These are phyloP conservation scores for Heliothis subflexa DNA, from an alignment of 1,140 invertebrate genomes.

Conservation along the genomic window DNA sequence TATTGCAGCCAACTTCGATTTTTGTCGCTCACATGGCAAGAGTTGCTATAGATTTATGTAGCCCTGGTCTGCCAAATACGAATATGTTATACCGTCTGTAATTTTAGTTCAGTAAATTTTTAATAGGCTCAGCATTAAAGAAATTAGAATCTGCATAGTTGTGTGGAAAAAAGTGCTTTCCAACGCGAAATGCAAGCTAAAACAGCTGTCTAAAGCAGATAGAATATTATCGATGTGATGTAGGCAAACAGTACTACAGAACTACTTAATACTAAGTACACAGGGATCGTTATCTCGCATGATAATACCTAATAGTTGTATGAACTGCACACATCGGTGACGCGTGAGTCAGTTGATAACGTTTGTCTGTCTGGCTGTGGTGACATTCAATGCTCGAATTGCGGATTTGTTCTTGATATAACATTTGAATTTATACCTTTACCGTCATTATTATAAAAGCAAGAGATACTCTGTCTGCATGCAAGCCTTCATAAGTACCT, in stretches of 20 bases:
- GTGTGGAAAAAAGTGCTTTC: background rate
- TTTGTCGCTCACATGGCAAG: too few species aligned
- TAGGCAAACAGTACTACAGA: background rate
- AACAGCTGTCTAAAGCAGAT: background rate
- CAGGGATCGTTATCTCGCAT: background rate
- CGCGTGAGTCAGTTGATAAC: slow-evolving; percentile 12
- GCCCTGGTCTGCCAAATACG: too few species aligned
- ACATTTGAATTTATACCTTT: background rate
- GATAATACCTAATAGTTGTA: background rate
- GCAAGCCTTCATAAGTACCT: too few species aligned
- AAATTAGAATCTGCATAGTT: background rate
- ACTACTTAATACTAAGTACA: slow-evolving; percentile 9
- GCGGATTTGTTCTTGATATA: too few species aligned
- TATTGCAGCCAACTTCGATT: too few species aligned
- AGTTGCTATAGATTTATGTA: too few species aligned
- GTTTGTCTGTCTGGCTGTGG: background rate
- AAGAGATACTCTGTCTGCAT: too few species aligned
- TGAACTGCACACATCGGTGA: slow-evolving; percentile 1
- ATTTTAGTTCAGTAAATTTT: background rate
- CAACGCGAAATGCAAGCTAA: background rate
- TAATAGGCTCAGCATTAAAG: background rate
- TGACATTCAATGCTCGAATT: too few species aligned
- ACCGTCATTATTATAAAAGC: too few species aligned
- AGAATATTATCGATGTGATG: background rate
- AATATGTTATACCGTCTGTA: background rate